Conservation (phyloP, 53 echinoderm and acorn worm species). For the Astropecten irregularis region DNA sequence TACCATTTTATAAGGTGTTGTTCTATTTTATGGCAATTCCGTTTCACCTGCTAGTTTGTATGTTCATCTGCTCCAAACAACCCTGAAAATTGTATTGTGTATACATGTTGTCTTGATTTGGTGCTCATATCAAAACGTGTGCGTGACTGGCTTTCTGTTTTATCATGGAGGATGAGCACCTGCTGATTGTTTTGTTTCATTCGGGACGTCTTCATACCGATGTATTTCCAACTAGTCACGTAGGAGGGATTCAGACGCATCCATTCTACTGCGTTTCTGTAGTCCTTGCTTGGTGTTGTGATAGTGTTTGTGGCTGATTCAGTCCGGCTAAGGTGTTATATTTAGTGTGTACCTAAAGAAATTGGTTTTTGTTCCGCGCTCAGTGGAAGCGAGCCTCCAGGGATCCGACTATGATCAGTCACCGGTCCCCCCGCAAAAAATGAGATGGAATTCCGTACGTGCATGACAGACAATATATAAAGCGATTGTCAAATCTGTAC, state of each 20-base stretch:
- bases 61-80: neutral
- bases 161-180: too few relatives aligned
- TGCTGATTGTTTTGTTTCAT: too few relatives aligned
- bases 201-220: too few relatives aligned
- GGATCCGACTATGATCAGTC: neutral
- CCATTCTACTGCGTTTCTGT: neutral
- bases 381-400: neutral
- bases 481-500: neutral
- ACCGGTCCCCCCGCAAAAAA: neutral
- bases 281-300: neutral
- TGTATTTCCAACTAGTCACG: too few relatives aligned
- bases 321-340: neutral
- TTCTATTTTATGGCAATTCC: conserved; percentile 4
- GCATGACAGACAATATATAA: neutral
- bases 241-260: neutral
- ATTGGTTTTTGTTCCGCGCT: conserved; percentile 21
- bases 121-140: too few relatives aligned
- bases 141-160: too few relatives aligned
- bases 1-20: too few relatives aligned
- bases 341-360: conserved; percentile 27
- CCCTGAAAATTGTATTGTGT: conserved; percentile 27
- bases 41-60: neutral
- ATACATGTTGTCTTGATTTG: too few relatives aligned
- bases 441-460: too few relatives aligned
- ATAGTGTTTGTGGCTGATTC: neutral